Percentiles rank a stretch among this genome's conserved stretches.
phyloP scores from a whole-genome alignment of 2,888 invertebrate genomes.

The Chymomyza procnemis region DNA sequence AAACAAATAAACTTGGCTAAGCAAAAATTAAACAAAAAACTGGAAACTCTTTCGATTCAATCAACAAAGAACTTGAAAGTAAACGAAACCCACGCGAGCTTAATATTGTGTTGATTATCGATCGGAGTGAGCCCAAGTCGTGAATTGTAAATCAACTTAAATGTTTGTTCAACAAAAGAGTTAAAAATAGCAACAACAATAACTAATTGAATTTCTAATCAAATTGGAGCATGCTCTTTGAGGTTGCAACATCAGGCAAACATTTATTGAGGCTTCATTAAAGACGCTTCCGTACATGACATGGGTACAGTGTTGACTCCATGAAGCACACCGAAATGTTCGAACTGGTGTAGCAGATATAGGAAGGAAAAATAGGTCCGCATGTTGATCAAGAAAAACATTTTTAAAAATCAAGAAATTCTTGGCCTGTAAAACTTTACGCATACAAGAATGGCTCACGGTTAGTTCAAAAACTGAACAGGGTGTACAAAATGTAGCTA shows the following conservation, averaged over 20 bases:
- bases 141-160: constrained; percentile 35
- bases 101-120: background rate
- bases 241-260: background rate
- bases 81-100: background rate
- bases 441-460: too few relatives aligned
- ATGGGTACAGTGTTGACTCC: background rate
- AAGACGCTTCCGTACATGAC: background rate
- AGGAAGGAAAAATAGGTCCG: too few relatives aligned
- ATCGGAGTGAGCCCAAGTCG: background rate
- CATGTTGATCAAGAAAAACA: too few relatives aligned
- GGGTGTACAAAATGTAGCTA: too few relatives aligned
- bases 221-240: background rate
- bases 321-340: background rate
- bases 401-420: too few relatives aligned
- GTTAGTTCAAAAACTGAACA: too few relatives aligned
- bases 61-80: background rate
- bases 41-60: background rate
- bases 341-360: background rate
- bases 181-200: constrained; percentile 5
- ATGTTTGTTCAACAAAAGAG: constrained; percentile 53
- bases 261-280: background rate
- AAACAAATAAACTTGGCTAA: constrained; percentile 34
- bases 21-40: constrained; percentile 8
- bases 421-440: too few relatives aligned
- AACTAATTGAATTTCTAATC: background rate